Evolutionary conservation across 2,888 invertebrate species (phyloP).

Genomic region (Drosophila kokeensis): DNA sequence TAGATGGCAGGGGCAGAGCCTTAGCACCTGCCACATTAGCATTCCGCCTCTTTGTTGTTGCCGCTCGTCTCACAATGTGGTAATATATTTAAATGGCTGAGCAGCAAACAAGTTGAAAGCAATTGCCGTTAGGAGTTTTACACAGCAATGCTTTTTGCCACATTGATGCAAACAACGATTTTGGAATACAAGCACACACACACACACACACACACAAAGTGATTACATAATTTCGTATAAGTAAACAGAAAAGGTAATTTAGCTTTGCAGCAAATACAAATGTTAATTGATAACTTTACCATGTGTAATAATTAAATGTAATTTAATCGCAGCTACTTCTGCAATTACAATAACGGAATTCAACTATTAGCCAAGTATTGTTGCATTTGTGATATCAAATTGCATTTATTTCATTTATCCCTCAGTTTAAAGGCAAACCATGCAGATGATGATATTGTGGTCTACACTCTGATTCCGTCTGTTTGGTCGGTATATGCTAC

Average conservation of each 20-base stretch:
- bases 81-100: conserved; percentile 60
- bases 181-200: neutral
- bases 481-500: neutral
- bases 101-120: conserved; percentile 51
- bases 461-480: neutral
- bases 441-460: neutral
- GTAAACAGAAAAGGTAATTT: neutral
- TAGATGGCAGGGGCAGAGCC: conserved; percentile 35
- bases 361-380: neutral
- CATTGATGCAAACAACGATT: neutral
- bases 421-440: neutral
- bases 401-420: neutral
- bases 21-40: conserved; percentile 55
- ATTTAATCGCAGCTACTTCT: neutral
- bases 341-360: neutral
- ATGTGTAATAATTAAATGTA: neutral
- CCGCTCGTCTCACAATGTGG: conserved; percentile 37
- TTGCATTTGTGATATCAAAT: neutral
- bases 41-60: conserved; percentile 59
- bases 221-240: neutral
- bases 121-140: conserved; percentile 42
- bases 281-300: neutral
- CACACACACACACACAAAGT: neutral
- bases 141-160: conserved; percentile 8
- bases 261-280: neutral